phyloP scores from a whole-genome alignment of 2,797 vertebrate genomes.

The Chlorospingus flavigularis region DNA sequence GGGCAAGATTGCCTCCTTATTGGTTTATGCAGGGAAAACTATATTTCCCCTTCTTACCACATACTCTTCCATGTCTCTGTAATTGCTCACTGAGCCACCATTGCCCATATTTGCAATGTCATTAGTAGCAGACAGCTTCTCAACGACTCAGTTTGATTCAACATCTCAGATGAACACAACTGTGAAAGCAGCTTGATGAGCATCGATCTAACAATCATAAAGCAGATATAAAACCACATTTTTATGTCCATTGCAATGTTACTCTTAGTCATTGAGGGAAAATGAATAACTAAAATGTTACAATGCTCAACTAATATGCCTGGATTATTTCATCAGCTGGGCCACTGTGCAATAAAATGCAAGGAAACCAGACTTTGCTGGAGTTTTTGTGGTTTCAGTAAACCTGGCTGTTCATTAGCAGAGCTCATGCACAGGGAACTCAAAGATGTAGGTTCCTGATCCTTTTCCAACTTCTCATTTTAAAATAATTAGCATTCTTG shows the following conservation, averaged over 20 bases:
- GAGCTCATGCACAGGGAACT: neutral
- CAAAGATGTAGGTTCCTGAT: neutral
- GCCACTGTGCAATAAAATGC: neutral
- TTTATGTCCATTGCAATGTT: constrained; percentile 32
- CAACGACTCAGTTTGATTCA: neutral
- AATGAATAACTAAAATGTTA: constrained; percentile 46
- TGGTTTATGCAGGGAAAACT: neutral
- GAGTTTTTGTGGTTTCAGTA: neutral
- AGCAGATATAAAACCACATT: constrained; percentile 43
- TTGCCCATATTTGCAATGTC: neutral
- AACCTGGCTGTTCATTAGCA: constrained; percentile 32
- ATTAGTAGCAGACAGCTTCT: neutral
- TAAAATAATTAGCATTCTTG: constrained; percentile 16
- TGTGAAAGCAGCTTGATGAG: constrained; percentile 32
- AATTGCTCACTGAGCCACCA: neutral
- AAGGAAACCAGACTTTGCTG: constrained; percentile 17
- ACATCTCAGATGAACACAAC: constrained; percentile 21
- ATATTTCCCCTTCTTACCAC: neutral
- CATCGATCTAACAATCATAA: constrained; percentile 47
- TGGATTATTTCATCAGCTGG: constrained; percentile 38
- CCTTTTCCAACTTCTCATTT: constrained; percentile 25
- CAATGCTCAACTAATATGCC: constrained; percentile 4
- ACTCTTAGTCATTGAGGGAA: constrained; percentile 20
- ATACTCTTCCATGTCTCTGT: neutral
- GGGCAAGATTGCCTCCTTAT: neutral